Conservation (phyloP, 2,888 invertebrate genomes). For the Crossocerus cetratus region DNA sequence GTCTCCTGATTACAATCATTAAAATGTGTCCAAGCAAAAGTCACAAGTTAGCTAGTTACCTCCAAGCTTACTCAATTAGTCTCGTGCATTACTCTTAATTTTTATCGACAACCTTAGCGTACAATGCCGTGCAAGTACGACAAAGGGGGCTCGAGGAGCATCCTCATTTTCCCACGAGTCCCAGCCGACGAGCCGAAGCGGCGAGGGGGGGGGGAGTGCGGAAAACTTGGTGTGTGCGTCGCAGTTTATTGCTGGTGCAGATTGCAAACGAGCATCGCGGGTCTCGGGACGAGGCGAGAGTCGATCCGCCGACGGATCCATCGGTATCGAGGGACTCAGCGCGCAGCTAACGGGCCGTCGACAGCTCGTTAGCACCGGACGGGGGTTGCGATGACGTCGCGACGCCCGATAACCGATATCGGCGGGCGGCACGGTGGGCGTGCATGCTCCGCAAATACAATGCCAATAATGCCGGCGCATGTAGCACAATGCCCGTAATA, state of each 20-base stretch:
- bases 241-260: too few relatives aligned
- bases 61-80: too few relatives aligned
- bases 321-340: constrained; percentile 43
- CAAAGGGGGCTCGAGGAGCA: too few relatives aligned
- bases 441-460: constrained; percentile 55
- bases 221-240: too few relatives aligned
- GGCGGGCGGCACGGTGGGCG: constrained; percentile 51
- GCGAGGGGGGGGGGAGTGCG: not conserved
- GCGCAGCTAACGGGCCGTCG: constrained; percentile 59
- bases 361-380: constrained; percentile 70
- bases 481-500: constrained; percentile 68
- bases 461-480: constrained; percentile 47
- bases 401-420: constrained; percentile 67
- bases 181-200: not conserved
- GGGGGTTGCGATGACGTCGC: constrained; percentile 64
- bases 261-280: not conserved
- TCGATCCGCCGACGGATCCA: constrained; percentile 25
- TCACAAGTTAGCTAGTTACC: too few relatives aligned
- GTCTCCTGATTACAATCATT: too few relatives aligned
- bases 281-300: not conserved
- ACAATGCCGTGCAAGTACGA: too few relatives aligned
- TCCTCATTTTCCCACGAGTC: too few relatives aligned
- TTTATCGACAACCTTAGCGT: too few relatives aligned
- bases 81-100: too few relatives aligned
- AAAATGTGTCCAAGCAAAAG: too few relatives aligned